phyloP scores from a whole-genome alignment of 2,888 invertebrate species.

The Sepiola atlantica region DNA sequence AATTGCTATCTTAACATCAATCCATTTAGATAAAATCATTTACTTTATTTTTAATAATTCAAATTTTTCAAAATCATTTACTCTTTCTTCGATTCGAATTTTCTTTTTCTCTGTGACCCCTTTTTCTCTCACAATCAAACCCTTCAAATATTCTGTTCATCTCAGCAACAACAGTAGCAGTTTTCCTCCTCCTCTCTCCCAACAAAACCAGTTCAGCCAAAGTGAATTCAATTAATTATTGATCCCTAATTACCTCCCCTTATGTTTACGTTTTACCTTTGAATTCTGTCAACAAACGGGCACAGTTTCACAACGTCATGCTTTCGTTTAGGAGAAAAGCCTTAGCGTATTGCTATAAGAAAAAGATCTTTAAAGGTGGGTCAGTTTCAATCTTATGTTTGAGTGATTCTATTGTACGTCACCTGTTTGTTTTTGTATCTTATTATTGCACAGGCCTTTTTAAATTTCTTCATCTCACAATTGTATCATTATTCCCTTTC shows the following conservation, averaged over 20 bases:
- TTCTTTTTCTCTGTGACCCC: no score
- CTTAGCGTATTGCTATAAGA: background rate
- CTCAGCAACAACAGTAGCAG: background rate
- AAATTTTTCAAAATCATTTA: background rate
- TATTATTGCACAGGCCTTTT: background rate
- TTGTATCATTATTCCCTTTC: background rate
- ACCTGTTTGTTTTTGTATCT: background rate
- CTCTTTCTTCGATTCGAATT: background rate
- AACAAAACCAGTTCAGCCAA: background rate
- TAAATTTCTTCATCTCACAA: background rate
- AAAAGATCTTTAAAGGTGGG: slow-evolving; percentile 34
- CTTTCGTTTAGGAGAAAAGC: slow-evolving; percentile 40
- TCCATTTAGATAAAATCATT: no score
- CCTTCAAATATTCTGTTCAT: background rate
- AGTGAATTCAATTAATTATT: background rate
- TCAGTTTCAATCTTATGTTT: background rate
- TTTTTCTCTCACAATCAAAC: background rate
- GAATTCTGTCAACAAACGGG: background rate
- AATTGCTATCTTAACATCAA: no score
- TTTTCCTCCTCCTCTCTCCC: background rate
- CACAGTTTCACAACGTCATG: background rate
- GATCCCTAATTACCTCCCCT: slow-evolving; percentile 14
- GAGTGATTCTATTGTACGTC: background rate
- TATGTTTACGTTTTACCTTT: background rate
- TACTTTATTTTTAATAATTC: background rate